phyloP scores from a whole-genome alignment of 2,888 invertebrate species.

The Nemotelus nigrinus region DNA sequence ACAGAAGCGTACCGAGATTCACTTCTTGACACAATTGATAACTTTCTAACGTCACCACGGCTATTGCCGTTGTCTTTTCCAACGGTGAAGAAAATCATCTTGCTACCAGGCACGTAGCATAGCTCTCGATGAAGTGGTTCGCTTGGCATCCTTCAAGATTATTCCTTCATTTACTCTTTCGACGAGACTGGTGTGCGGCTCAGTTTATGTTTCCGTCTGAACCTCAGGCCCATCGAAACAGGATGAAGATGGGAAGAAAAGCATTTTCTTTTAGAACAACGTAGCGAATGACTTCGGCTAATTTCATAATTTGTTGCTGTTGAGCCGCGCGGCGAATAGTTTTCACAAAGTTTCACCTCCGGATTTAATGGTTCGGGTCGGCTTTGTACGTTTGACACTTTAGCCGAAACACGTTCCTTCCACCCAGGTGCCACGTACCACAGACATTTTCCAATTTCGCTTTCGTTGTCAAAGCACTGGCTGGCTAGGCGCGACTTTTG shows the following conservation, averaged over 20 bases:
- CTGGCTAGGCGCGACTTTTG: not conserved
- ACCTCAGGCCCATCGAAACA: not conserved
- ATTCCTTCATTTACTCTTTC: constrained; percentile 11
- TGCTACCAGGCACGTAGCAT: constrained; percentile 1
- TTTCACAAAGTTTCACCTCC: constrained; percentile 24
- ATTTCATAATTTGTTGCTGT: constrained; percentile 40
- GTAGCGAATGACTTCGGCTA: constrained; percentile 22
- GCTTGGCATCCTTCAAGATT: constrained; percentile 7
- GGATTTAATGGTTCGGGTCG: constrained; percentile 28
- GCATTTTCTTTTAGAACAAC: constrained; percentile 7
- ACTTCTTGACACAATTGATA: constrained; percentile 44
- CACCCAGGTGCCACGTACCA: not conserved
- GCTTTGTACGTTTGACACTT: constrained; percentile 25
- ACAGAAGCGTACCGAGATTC: constrained; percentile 30
- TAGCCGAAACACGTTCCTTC: not conserved
- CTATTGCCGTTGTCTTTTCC: not conserved
- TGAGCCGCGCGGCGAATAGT: not conserved
- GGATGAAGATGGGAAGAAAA: not conserved
- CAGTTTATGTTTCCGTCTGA: no score
- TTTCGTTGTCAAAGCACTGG: not conserved
- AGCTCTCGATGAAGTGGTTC: not conserved
- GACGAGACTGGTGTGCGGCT: not conserved
- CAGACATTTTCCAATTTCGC: not conserved
- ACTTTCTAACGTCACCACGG: not conserved
- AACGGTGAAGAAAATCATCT: no score